Conservation (phyloP, 2,888 invertebrate genomes). For the Mayetiola destructor region DNA sequence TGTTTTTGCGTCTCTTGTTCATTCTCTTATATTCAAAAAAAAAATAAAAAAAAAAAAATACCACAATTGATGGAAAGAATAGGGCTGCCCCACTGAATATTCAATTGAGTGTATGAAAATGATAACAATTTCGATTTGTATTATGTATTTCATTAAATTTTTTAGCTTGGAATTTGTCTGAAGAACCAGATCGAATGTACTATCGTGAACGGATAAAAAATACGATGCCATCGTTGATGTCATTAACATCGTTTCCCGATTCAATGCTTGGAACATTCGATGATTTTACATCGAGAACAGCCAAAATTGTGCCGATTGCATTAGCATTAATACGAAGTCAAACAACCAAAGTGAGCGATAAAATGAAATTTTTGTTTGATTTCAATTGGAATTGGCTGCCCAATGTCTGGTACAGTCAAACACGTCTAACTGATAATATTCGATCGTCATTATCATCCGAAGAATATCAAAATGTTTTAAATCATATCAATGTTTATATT, state of each 20-base stretch:
- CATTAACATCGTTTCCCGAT: background rate
- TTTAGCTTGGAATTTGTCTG: conserved; percentile 12
- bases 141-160: background rate
- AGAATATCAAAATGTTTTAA: conserved; percentile 31
- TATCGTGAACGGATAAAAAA: background rate
- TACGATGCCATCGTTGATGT: background rate
- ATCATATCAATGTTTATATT: conserved; percentile 31
- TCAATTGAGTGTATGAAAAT: background rate
- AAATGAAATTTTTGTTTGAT: background rate
- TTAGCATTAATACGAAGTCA: background rate
- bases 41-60: background rate
- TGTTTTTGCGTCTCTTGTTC: background rate
- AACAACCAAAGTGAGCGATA: background rate
- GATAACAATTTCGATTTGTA: background rate
- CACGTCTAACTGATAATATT: conserved; percentile 20
- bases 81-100: too few species aligned
- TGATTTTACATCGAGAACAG: background rate
- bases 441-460: conserved; percentile 27
- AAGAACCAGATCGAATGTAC: background rate
- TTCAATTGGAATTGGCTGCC: conserved; percentile 13
- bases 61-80: too few species aligned
- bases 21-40: background rate
- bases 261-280: background rate
- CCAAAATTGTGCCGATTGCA: background rate
- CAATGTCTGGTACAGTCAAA: background rate